Evolutionary conservation across 2,797 vertebrate species (phyloP).

Genomic region (Molossus alvarezi): DNA sequence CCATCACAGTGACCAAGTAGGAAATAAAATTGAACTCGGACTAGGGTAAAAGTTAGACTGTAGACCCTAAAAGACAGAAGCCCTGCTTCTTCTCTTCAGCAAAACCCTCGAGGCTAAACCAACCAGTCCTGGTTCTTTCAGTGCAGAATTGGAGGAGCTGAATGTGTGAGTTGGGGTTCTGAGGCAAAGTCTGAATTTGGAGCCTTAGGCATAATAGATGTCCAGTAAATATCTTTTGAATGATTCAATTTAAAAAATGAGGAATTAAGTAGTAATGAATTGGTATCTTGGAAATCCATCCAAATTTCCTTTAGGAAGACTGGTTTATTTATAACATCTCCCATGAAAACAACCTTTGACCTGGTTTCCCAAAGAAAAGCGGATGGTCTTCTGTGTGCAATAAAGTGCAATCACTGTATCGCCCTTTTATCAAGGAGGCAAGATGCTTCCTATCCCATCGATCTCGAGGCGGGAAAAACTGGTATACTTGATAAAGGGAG

Average conservation of each 20-base stretch:
- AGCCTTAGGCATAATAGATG: not conserved
- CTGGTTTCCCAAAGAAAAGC: constrained; percentile 56
- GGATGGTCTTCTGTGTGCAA: not conserved
- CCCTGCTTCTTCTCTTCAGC: not conserved
- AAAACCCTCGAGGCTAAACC: not conserved
- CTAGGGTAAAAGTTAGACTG: not conserved
- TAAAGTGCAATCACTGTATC: not conserved
- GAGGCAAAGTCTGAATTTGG: not conserved
- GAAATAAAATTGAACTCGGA: constrained; percentile 26
- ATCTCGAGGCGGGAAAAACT: constrained; percentile 48
- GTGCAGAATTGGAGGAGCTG: not conserved
- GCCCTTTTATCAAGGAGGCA: not conserved
- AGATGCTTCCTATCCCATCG: not conserved
- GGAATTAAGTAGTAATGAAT: not conserved
- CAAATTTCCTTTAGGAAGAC: constrained; percentile 55
- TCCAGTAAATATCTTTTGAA: constrained; percentile 5
- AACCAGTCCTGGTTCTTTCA: not conserved
- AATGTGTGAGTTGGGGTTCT: not conserved
- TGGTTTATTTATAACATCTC: constrained; percentile 11
- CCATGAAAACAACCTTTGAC: constrained; percentile 33
- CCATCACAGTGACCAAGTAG: not conserved
- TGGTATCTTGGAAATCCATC: constrained; percentile 14
- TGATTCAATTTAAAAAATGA: constrained; percentile 26
- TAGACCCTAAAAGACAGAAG: not conserved
- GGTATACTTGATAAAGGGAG: constrained; percentile 13